Base-by-base conservation (phyloP, 2,113 vertebrate genomes). In the Cololabis saira region DNA sequence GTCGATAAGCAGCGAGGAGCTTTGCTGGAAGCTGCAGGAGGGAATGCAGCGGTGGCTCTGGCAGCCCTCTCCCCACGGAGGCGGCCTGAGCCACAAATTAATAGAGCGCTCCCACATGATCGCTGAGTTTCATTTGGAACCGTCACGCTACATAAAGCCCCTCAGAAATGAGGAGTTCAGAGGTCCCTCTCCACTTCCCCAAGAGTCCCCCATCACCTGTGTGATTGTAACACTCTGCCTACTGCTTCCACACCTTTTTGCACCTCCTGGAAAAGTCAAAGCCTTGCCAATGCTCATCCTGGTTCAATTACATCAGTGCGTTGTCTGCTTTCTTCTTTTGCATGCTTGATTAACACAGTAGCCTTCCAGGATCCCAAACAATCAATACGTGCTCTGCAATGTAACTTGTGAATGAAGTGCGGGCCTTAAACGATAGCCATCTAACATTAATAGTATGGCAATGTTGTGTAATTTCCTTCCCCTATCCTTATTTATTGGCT, bases 121-220 rank as follows among this genome's bases (percentile, higher is more conserved):
- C 61, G 42, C 64, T 71, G 68, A 81, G 71, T 87, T 88, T 88
- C 84, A 91, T 88, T 88, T 86, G 80, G 81, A 91, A 81, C 81
- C 76, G 85, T 90, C 88, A 87, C 70, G 76, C 76, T 76, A 86
- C 86, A 86, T 90, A 87, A 90, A 87, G 67, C 80, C 40, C 42
- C 54, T 49, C 74, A 76, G 83, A 86, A 87, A 89, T 86, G 81
- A 86, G 82, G 69, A 85, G 71, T 79, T 80, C 64, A 22, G 69
- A 80, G 71, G 71, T 65, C 47, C 72, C 67, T 65, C 61, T 67
- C 54, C 71, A 52, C 76, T 61, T 68, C 61, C 78, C 65, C 71
- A 19, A 21, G 82, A 77, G 83, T 82, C 84, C 67, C 63, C 49
- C 70, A 80, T 83, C 86, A 85, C 89, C 84, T 87, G 82, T 81